Base-by-base conservation (phyloP, 1,140 invertebrate genomes). In the Lepidurus couesii region DNA sequence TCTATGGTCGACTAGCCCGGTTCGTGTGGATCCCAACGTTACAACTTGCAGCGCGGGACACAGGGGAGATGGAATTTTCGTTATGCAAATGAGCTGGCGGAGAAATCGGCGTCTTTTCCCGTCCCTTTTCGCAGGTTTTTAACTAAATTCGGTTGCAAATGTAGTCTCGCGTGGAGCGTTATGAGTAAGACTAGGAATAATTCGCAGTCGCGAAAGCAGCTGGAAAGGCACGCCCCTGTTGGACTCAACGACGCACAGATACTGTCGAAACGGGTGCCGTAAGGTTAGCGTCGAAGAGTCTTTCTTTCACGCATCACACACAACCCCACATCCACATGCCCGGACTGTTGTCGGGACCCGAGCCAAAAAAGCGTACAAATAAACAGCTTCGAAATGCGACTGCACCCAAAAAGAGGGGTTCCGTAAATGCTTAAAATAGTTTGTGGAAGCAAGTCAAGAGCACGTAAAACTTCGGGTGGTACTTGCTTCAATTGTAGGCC, bases 151-250 rank as follows among this genome's bases (percentile, higher is more conserved):
- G 53, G 53, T 13, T 9, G 21, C 13, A 21, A n/a, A 21, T 21
- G 16, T 9, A 16, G 53, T 21, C 21, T 13, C 16, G 16, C 16
- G 13, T 21, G 53, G 21, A 9, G 53, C 16, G n/a, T 1, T 65
- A 65, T 4, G 53, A 65, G n/a, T n/a, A 65, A n/a, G 53, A 65
- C 53, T 65, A 65, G 53, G n/a, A 65, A 65, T n/a, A n/a, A 65
- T 9, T 65, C 53, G 53, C 53, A 7, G 53, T 21, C 21, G 53
- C 16, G 21, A 65, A 65, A 13, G 21, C 53, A 65, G 53, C 53
- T 65, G 53, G 53, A 7, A 13, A 21, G 53, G 53, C 53, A 16
- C 53, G 53, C 21, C 21, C n/a, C 53, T 65, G 13, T 65, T 65
- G 53, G n/a, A 65, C 53, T 65, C 7, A 1, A 9, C 16, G 53